Evolutionary conservation across 2,113 vertebrate species (phyloP).

Genomic region (Terrapene triunguis): DNA sequence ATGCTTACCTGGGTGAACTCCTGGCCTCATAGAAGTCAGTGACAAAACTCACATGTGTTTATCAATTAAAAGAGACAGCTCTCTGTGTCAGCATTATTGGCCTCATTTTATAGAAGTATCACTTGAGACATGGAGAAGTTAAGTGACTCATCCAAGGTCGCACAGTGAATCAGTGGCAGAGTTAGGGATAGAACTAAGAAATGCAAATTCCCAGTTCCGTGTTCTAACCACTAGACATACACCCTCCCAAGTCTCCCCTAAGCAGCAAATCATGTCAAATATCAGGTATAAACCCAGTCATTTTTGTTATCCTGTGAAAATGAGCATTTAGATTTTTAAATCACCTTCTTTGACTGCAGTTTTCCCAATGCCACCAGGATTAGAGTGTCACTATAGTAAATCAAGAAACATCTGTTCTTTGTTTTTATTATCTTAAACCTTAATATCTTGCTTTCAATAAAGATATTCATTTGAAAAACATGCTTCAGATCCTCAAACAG

Average conservation of each 20-base stretch:
- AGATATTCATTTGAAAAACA: background rate
- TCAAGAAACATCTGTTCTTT: background rate
- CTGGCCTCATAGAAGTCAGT: background rate
- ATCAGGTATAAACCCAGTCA: background rate
- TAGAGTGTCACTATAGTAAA: background rate
- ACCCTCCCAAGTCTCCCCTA: conserved; percentile 41
- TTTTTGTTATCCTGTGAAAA: conserved; percentile 27
- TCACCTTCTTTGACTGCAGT: background rate
- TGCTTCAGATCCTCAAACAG: background rate
- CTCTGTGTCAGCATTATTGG: too few relatives aligned
- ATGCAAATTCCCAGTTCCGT: background rate
- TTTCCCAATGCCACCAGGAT: background rate
- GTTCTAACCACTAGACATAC: background rate
- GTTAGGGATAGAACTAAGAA: background rate
- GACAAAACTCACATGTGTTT: rapidly evolving
- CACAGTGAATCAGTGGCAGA: background rate
- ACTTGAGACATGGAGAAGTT: rapidly evolving
- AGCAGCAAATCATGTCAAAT: background rate
- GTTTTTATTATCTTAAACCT: background rate
- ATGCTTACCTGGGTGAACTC: rapidly evolving
- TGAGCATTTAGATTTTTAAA: conserved; percentile 7
- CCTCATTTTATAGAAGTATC: background rate
- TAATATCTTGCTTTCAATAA: background rate
- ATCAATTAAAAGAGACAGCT: rapidly evolving
- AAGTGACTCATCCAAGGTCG: background rate